Percentiles rank a stretch among this genome's conserved stretches.
Conservation (phyloP, 2,797 vertebrate genomes). For the Sibirionetta formosa region DNA sequence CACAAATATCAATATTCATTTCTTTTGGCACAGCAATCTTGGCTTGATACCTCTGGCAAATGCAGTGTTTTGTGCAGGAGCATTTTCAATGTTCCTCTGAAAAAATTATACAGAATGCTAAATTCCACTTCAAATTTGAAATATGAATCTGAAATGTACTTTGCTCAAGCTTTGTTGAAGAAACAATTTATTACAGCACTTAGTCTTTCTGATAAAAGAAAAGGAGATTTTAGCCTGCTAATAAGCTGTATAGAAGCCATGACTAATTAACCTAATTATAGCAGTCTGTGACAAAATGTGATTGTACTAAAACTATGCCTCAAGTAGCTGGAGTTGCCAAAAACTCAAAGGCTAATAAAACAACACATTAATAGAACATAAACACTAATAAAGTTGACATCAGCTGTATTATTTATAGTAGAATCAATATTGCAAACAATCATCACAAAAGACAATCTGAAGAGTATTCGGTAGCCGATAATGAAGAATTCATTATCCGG, state of each 20-base stretch:
- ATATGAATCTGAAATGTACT: constrained; percentile 36
- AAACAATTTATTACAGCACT: constrained; percentile 70
- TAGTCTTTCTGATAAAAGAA: constrained; percentile 75
- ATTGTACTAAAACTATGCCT: constrained; percentile 61
- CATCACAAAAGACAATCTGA: constrained; percentile 7
- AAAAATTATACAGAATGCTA: constrained; percentile 36
- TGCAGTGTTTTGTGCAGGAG: background rate
- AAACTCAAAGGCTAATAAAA: constrained; percentile 58
- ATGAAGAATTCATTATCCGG: background rate
- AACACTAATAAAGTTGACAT: constrained; percentile 56
- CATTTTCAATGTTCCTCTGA: background rate
- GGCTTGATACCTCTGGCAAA: constrained; percentile 1
- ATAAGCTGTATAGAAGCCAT: constrained; percentile 78
- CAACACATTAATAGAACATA: constrained; percentile 28
- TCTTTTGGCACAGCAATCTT: background rate
- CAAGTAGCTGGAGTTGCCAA: constrained; percentile 51
- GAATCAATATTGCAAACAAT: background rate
- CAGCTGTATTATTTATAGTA: constrained; percentile 6
- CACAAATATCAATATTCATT: constrained; percentile 45
- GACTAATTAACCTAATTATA: constrained; percentile 84
- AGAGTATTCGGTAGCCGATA: background rate
- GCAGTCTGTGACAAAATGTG: constrained; percentile 74
- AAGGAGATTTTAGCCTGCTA: constrained; percentile 72
- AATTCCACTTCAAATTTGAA: constrained; percentile 25
- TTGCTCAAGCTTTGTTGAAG: constrained; percentile 67